Conservation (phyloP, 1,140 invertebrate species). For the Hylaeus anthracinus region DNA sequence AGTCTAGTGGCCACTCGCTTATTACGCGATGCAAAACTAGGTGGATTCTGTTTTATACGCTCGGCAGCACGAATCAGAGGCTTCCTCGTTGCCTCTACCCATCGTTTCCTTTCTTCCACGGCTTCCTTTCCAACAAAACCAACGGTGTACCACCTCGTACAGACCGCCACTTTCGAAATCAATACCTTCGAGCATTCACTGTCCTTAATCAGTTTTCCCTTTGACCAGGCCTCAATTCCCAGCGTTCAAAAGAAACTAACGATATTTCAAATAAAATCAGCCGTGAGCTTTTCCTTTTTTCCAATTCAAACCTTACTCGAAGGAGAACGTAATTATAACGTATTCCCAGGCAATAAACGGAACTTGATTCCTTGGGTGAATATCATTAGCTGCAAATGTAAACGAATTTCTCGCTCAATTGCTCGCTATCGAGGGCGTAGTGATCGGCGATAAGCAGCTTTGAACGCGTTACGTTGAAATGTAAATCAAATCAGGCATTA, state of each 20-base stretch:
- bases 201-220: background rate
- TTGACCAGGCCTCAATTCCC: background rate
- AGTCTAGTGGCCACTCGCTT: constrained; percentile 40
- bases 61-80: background rate
- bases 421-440: background rate
- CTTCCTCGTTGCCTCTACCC: background rate
- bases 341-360: no score
- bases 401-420: background rate
- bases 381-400: background rate
- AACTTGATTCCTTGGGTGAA: no score
- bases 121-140: no score
- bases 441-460: background rate
- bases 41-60: background rate
- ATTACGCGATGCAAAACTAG: constrained; percentile 25
- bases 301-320: no score
- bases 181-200: background rate
- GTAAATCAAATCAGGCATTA: constrained; percentile 25
- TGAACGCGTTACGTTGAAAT: background rate
- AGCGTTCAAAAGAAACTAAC: background rate
- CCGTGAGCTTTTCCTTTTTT: background rate
- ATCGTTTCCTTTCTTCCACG: background rate
- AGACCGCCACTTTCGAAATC: background rate
- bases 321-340: no score
- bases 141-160: background rate
- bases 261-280: background rate